Evolutionary conservation across 1,140 invertebrate species (phyloP).

Genomic region (Brachionus plicatilis): DNA sequence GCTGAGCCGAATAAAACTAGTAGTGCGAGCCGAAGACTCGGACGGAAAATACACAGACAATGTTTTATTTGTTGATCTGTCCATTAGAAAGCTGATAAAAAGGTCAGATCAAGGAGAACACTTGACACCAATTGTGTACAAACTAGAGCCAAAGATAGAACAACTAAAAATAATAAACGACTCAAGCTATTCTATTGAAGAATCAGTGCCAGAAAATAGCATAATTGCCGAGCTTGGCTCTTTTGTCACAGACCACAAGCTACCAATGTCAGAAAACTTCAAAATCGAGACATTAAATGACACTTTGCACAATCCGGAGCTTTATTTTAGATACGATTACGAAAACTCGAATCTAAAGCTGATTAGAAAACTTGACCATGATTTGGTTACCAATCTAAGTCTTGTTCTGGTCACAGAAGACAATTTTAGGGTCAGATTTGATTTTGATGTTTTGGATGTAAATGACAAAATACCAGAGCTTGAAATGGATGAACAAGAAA

Average conservation of each 20-base stretch:
- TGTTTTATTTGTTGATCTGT: not conserved
- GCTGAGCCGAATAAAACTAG: not conserved
- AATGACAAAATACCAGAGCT: slow-evolving; percentile 20
- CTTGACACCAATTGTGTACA: not conserved
- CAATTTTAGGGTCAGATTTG: not conserved
- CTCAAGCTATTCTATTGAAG: not conserved
- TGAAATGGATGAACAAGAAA: slow-evolving; percentile 22
- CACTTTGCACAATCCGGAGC: not conserved
- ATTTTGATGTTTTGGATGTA: not conserved
- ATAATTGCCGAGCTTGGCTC: not conserved
- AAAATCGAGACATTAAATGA: not conserved
- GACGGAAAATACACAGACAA: not conserved
- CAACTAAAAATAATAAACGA: not conserved
- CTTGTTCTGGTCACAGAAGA: not conserved
- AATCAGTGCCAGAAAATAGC: slow-evolving; percentile 5
- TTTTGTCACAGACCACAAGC: not conserved
- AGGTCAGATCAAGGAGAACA: not conserved
- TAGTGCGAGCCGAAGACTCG: not conserved
- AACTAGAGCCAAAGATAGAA: not conserved
- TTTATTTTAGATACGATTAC: slow-evolving; percentile 31
- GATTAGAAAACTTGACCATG: not conserved
- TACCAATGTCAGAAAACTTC: not conserved
- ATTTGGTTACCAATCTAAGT: slow-evolving; percentile 9
- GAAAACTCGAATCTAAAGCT: not conserved
- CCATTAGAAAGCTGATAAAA: not conserved